Evolutionary conservation across 2,797 vertebrate genomes (phyloP).

Genomic region (Manis pentadactyla): DNA sequence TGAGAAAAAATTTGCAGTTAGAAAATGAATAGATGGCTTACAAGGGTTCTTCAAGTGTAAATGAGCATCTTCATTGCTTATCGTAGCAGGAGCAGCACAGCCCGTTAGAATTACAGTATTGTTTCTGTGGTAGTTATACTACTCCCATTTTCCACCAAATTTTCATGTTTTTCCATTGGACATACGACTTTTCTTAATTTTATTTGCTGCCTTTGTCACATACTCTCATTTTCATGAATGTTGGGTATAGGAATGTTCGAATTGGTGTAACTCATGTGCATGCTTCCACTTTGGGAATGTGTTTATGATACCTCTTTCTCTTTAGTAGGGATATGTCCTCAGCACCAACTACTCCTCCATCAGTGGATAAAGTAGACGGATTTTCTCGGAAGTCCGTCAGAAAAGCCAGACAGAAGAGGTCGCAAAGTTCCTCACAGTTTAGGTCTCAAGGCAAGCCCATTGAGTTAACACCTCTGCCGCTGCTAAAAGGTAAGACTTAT

Average conservation of each 20-base stretch:
- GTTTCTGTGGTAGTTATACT: neutral
- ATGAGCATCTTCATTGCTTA: neutral
- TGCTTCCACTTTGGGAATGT: slow-evolving; percentile 23
- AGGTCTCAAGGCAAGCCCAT: slow-evolving; percentile 99
- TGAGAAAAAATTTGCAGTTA: slow-evolving; percentile 56
- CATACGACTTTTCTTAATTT: neutral
- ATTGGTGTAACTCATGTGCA: neutral
- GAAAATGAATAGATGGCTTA: neutral
- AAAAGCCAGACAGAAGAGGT: slow-evolving; percentile 99
- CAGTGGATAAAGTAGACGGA: slow-evolving; percentile 99
- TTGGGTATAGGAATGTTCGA: slow-evolving; percentile 11
- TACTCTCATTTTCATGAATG: slow-evolving; percentile 28
- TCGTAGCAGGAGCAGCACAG: neutral
- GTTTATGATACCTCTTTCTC: slow-evolving; percentile 79
- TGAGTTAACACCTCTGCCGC: slow-evolving; percentile 97
- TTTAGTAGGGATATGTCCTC: slow-evolving; percentile 99
- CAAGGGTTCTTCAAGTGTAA: slow-evolving; percentile 26
- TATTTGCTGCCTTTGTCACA: neutral
- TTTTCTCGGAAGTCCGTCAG: slow-evolving; percentile 99
- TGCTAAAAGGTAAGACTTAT: slow-evolving; percentile 96
- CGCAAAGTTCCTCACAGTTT: slow-evolving; percentile 99
- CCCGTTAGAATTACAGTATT: neutral
- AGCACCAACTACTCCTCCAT: slow-evolving; percentile 99
- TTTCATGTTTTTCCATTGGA: slow-evolving; percentile 43
- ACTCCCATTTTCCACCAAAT: neutral